phyloP scores from a whole-genome alignment of 35 echinoderm and acorn worm genomes.

The Strongylocentrotus purpuratus region DNA sequence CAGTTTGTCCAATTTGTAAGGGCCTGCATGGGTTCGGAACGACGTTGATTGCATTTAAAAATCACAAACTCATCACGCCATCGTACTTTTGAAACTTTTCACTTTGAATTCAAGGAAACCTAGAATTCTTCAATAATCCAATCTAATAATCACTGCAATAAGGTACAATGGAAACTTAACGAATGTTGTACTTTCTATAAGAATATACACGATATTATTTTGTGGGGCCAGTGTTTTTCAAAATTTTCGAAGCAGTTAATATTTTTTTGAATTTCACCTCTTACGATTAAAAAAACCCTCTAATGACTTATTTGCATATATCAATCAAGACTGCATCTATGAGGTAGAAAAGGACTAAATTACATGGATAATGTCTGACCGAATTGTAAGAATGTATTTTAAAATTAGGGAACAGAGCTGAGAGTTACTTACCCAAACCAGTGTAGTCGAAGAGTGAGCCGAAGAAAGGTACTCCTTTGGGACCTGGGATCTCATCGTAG shows the following conservation, averaged over 20 bases:
- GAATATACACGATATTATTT: no score
- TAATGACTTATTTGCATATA: no score
- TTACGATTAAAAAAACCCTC: no score
- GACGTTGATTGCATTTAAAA: neutral
- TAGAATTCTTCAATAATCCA: no score
- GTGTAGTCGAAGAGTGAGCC: slow-evolving; percentile 93
- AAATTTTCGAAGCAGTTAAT: no score
- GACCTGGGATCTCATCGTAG: slow-evolving; percentile 88
- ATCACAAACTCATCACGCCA: neutral
- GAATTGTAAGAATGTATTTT: neutral
- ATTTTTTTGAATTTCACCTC: no score
- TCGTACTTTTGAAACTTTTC: neutral
- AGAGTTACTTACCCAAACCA: slow-evolving; percentile 65
- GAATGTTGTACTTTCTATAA: no score
- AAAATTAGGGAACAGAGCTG: neutral
- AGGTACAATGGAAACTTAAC: no score
- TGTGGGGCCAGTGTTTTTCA: no score
- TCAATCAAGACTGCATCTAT: neutral
- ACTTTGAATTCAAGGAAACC: neutral
- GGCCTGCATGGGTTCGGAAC: slow-evolving; percentile 53
- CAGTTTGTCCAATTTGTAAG: slow-evolving; percentile 80
- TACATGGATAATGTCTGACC: neutral
- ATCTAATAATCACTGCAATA: no score
- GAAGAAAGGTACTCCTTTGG: slow-evolving; percentile 83
- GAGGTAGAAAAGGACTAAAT: neutral